Evolutionary conservation across 2,797 vertebrate genomes (phyloP).

Genomic region (Adelosebastes latens): DNA sequence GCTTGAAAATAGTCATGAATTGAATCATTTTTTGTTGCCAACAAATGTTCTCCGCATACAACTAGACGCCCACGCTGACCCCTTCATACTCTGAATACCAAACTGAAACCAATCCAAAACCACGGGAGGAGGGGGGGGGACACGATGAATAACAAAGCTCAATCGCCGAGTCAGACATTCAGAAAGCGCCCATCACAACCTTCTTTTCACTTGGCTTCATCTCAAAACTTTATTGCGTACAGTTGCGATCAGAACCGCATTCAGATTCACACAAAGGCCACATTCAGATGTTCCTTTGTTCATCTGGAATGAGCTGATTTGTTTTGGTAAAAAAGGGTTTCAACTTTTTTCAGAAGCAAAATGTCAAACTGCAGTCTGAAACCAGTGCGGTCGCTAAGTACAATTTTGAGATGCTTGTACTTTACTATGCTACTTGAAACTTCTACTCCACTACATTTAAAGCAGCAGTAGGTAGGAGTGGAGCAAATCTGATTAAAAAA

Average conservation of each 20-base stretch:
- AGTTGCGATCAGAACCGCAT: constrained; percentile 4
- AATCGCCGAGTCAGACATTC: constrained; percentile 1
- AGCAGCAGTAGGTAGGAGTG: too few relatives aligned
- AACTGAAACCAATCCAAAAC: constrained; percentile 54
- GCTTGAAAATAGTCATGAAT: neutral
- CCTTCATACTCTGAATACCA: constrained; percentile 51
- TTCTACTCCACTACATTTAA: too few relatives aligned
- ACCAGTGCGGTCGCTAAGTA: neutral
- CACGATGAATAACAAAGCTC: constrained; percentile 30
- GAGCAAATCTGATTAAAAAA: too few relatives aligned
- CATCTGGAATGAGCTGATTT: constrained; percentile 3
- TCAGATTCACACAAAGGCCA: constrained; percentile 28
- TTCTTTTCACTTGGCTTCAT: neutral
- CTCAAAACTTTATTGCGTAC: neutral
- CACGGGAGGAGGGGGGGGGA: neutral
- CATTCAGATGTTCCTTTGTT: constrained; percentile 28
- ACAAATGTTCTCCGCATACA: neutral
- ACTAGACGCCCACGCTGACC: constrained; percentile 40
- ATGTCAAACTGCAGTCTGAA: neutral
- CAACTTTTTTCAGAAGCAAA: constrained; percentile 2
- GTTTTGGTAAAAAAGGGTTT: neutral
- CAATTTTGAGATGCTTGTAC: neutral
- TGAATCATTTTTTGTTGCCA: constrained; percentile 1
- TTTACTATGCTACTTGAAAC: neutral
- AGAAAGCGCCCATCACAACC: constrained; percentile 10